Evolutionary conservation across 2,113 vertebrate genomes (phyloP), one percentile per base, ranked within the genome.

Genomic region (Pseudorectes ferrugineus): DNA sequence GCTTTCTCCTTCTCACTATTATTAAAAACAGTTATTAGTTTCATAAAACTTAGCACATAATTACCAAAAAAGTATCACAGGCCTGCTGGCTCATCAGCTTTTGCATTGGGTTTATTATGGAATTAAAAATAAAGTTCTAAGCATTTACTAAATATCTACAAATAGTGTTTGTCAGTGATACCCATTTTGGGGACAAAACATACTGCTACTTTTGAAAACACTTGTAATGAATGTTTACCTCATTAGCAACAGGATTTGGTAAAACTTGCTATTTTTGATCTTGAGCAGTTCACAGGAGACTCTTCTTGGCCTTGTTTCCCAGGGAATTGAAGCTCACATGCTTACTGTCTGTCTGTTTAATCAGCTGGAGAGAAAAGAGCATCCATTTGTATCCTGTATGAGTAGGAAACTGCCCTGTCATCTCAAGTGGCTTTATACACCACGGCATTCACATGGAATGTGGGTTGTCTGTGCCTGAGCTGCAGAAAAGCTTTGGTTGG

Each of bases 21-120:
- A 89, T 89, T 96, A 89, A 96, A 94, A 96, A 33, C 59, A 93
- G 42, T 88, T 96, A 94, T 83, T 83, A 96, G 17, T 94, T 96
- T 95, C 81, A 88, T 89, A 96, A 93, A 88, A 80, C 71, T 85
- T 83, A 72, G 42, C 49, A 67, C 29, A 36, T 96, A 96, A 96
- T 95, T 94, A 96, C 77, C 43, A 92, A 89, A 91, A 93, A 92
- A 84, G 35, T 65, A 75, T 81, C 66, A 66, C 12, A 85, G 51
- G 10, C 14, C 28, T 88, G 78, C 87, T 95, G 89, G 81, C 58
- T 96, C 94, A 94, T 91, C 94, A 88, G 42, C 51, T 95, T 85
- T 49, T 89, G 7, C 33, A 70, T 1, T 91, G 33, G 8, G 43
- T 92, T 93, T 92, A 79, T 90, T 77, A 70, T 26, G 38, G 33